Evolutionary conservation across 2,797 vertebrate genomes (phyloP), one percentile per base, ranked within the genome.

Genomic region (Poecilia gillii): DNA sequence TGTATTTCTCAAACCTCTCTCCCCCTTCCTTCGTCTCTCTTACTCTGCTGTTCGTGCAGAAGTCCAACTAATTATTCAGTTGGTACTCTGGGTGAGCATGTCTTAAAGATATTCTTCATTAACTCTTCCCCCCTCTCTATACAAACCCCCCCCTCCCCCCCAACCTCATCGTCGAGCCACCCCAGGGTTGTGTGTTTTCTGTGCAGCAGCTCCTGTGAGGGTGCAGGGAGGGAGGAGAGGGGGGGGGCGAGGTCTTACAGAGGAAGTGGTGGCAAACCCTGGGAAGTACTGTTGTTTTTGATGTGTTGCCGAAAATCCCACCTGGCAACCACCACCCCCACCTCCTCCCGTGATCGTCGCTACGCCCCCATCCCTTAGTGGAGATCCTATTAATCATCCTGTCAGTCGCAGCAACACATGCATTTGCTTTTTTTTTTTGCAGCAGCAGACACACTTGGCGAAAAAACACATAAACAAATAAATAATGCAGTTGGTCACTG

Each of bases 311-410:
- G 73, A 88, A 33, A 84, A 78, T 79, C 84, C 80, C 75, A 66
- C 79, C 89, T 84, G 81, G 75, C 88, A 83, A 84, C 89, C 86
- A 39, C 72, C 80, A 81, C 88, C 84, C 85, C 88, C 86, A 39
- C 72, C 80, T 83, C 82, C 73, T 84, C 83, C 36, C 76, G 46
- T 45, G 20, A 74, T 85, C 28, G n/a, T 73, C 78, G 72, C 72
- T 53, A 25, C 77, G 9, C 33, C 62, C 53, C 76, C 75, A 85
- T 72, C 73, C 78, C 43, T 55, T 47, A 82, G 81, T 87, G 39
- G 81, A 91, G 84, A 88, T 88, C 86, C 89, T 91, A 94, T 94
- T 93, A 94, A 94, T 95, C 92, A 95, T 95, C 85, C 91, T 94
- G 94, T 94, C 93, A 93, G 80, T 90, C 84, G 77, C 23, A 41